A percentile compares a stretch with the other conserved stretches of the same genome.
These are phyloP conservation scores for Epistrophe grossulariae DNA, from an alignment of 2,888 invertebrate species.

Conservation along the genomic window DNA sequence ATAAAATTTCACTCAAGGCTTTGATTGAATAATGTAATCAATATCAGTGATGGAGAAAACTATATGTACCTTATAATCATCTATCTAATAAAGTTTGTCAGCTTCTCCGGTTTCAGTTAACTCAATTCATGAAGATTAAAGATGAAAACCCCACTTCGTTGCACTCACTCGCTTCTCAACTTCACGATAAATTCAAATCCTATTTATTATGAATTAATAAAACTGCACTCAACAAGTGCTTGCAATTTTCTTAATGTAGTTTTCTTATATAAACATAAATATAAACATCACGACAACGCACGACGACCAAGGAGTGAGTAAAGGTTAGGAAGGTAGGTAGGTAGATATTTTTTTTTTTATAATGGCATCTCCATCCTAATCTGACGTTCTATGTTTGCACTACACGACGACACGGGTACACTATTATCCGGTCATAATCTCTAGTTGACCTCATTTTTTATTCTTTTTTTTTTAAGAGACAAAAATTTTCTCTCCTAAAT, in stretches of 20 bases:
- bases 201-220: constrained; percentile 68
- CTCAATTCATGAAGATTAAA: constrained; percentile 42
- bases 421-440: constrained; percentile 73
- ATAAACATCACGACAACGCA: background rate
- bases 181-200: constrained; percentile 46
- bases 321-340: background rate
- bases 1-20: constrained; percentile 29
- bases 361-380: constrained; percentile 40
- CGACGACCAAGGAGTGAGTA: constrained; percentile 10
- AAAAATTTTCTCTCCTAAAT: constrained; percentile 67
- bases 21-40: constrained; percentile 37
- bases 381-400: constrained; percentile 46
- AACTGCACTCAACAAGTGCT: constrained; percentile 65
- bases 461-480: constrained; percentile 7
- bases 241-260: constrained; percentile 23
- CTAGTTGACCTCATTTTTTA: constrained; percentile 65
- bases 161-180: background rate
- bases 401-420: constrained; percentile 44
- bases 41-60: constrained; percentile 11
- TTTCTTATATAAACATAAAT: constrained; percentile 10
- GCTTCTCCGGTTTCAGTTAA: constrained; percentile 39
- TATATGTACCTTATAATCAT: background rate
- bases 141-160: background rate
- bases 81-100: constrained; percentile 8
- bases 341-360: constrained; percentile 5